A percentile compares a stretch with the other conserved stretches of the same genome.
Conservation (phyloP, 2,888 invertebrate genomes). For the Drosophila greeni region DNA sequence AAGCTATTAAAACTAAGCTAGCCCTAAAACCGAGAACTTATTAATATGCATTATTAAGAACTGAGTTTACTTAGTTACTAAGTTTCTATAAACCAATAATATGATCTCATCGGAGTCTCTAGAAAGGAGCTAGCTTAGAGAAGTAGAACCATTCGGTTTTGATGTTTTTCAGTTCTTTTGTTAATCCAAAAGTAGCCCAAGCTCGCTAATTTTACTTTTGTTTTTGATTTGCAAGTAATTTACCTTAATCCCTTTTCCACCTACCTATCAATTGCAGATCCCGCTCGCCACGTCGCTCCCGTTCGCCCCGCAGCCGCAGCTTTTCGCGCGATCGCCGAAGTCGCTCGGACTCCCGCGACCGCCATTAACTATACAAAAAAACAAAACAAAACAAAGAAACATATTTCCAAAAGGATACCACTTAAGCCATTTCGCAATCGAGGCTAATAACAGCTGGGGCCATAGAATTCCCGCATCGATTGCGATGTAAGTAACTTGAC, state of each 20-base stretch:
- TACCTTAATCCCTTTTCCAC: constrained; percentile 7
- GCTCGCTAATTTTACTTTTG: background rate
- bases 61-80: background rate
- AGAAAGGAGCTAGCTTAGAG: background rate
- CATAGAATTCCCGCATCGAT: constrained; percentile 4
- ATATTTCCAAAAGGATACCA: constrained; percentile 20
- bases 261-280: constrained; percentile 71
- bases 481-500: constrained; percentile 29
- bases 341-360: constrained; percentile 81
- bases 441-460: background rate
- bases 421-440: constrained; percentile 24
- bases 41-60: too few species aligned
- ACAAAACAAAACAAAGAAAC: background rate
- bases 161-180: background rate
- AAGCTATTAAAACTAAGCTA: too few species aligned
- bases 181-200: background rate
- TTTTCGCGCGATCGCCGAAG: constrained; percentile 81
- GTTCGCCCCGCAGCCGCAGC: constrained; percentile 78
- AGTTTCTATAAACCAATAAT: background rate
- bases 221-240: constrained; percentile 9
- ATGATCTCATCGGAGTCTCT: background rate
- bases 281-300: constrained; percentile 76
- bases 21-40: background rate
- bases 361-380: constrained; percentile 77
- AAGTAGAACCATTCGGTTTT: too few species aligned